phyloP scores from a whole-genome alignment of 2,113 vertebrate species.

The Lycocorax pyrrhopterus region DNA sequence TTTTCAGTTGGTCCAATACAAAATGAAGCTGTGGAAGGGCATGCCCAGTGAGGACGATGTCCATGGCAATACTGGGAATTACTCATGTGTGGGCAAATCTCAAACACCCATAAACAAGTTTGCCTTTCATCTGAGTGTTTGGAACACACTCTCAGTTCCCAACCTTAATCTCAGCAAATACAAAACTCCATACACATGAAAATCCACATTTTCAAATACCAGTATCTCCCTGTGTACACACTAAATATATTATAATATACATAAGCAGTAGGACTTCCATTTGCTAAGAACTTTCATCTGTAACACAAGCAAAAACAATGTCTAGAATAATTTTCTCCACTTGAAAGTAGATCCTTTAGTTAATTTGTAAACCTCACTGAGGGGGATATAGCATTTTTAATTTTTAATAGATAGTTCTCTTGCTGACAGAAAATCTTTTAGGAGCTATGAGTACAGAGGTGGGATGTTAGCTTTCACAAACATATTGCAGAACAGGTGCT shows the following conservation, averaged over 20 bases:
- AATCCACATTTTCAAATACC: not conserved
- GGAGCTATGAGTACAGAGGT: not conserved
- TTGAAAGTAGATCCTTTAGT: not conserved
- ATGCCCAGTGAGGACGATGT: not conserved
- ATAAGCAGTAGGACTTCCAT: not conserved
- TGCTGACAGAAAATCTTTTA: not conserved
- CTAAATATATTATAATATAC: not conserved
- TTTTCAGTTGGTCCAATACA: not conserved
- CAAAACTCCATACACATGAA: not conserved
- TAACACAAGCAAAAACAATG: not conserved
- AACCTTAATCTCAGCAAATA: not conserved
- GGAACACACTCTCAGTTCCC: not conserved
- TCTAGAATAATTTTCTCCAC: not conserved
- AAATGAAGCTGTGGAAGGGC: not conserved
- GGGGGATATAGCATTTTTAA: not conserved
- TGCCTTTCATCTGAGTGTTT: not conserved
- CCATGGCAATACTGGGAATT: not conserved
- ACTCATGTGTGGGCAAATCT: not conserved
- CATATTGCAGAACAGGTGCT: not conserved
- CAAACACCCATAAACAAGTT: not conserved
- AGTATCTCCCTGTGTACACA: not conserved
- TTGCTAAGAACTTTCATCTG: not conserved
- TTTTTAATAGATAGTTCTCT: not conserved
- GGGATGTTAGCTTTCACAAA: not conserved
- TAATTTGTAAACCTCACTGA: not conserved